Base-by-base conservation (phyloP, 2,113 vertebrate genomes). In the Opisthocomus hoazin region DNA sequence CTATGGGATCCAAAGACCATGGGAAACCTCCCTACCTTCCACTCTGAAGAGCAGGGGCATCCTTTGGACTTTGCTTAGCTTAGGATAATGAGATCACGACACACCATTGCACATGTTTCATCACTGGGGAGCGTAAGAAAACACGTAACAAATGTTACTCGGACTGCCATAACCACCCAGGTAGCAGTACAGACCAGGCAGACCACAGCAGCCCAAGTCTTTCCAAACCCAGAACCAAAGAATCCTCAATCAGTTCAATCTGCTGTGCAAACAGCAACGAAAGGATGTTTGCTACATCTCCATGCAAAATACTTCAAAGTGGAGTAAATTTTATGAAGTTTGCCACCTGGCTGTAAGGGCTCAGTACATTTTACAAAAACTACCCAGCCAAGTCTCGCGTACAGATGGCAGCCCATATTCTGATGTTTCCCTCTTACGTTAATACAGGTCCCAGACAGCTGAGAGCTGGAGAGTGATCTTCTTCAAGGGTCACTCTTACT, bases 351-450 rank as follows among this genome's bases (percentile, higher is more conserved):
- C 34, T 64, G 45, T 37, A 45, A 77, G 15, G 68, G 10, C 23
- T 66, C 7, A 10, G 1, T 5, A 8, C 7, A 6, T 15, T 48
- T 86, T 16, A 58, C 5, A 50, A 76, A 58, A 45, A 34, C 37
- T 51, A 54, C 12, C 0, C 4, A 1, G 5, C 1, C 32, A 57
- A 21, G 15, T 57, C 46, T 30, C n/a, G 27, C 15, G 24, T 46
- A 10, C 24, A 34, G 43, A n/a, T 10, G 15, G 46, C 58, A 71
- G 45, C 56, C 41, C 17, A 10, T 5, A 6, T 45, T 74, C 54
- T 24, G 36, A 18, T 69, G 4, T n/a, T 64, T 50, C 43, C n/a
- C n/a, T 66, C 50, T 68, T 41, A 22, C 17, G 8, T 19, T 50
- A 50, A 68, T 23, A 12, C 12, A 64, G 60, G 45, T 46, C n/a